A percentile compares a stretch with the other conserved stretches of the same genome.
phyloP scores from a whole-genome alignment of 1,140 invertebrate genomes.

The Steinernema feltiae region DNA sequence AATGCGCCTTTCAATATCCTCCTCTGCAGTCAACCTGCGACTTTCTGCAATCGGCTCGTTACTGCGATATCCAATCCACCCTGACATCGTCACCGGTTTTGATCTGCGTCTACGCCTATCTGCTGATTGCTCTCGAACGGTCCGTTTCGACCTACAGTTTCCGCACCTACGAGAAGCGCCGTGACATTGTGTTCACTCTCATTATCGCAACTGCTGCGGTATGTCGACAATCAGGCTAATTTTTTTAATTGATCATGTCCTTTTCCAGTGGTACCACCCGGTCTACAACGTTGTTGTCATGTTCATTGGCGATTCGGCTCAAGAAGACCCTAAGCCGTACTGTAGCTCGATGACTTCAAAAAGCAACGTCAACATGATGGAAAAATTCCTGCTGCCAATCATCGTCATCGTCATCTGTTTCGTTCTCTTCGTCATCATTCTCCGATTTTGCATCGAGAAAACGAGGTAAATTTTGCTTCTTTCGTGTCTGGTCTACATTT shows the following conservation, averaged over 20 bases:
- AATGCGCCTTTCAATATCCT: background rate
- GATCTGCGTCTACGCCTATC: background rate
- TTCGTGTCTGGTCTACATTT: background rate
- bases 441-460: background rate
- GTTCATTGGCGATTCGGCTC: background rate
- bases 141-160: background rate
- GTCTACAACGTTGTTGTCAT: background rate
- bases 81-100: background rate
- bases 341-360: background rate
- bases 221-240: background rate
- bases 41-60: background rate
- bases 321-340: background rate
- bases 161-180: background rate
- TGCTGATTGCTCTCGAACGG: background rate
- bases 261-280: background rate
- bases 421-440: background rate
- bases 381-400: background rate
- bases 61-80: background rate
- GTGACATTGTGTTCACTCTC: background rate
- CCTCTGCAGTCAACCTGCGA: background rate
- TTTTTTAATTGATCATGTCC: background rate
- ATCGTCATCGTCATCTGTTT: background rate
- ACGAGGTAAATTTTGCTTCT: background rate
- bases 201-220: background rate
- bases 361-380: background rate